Base-by-base conservation (phyloP, 1,140 invertebrate genomes). In the Berghia stephanieae region DNA sequence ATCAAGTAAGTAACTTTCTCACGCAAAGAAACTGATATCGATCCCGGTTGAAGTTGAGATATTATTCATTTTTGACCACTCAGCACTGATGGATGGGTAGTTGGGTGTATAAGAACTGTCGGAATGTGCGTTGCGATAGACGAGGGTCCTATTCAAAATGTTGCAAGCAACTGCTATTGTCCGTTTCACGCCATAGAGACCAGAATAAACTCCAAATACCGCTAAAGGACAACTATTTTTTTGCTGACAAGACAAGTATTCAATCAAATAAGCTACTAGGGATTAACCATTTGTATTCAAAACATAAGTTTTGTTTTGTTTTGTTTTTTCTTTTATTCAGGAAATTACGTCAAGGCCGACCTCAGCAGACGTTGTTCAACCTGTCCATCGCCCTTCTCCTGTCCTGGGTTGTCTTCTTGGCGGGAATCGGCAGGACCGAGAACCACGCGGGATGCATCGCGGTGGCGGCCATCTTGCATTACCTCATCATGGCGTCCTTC, bases 401-500 rank as follows among this genome's bases (percentile, higher is more conserved):
- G 44, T 81, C 83, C 16, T 81, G 84, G 74, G 81, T 88, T 16
- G 55, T 86, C 13, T 87, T 88, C 55, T 71, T 89, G 77, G 83
- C 78, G 2, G 87, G 87, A 38, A 78, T 87, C 6, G 78, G 83
- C 4, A 80, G 78, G 40, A 86, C 83, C 24, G 71, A 81, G n/a
- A 77, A 55, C 43, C 69, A 80, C 34, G 77, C 21, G 16, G 85
- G 82, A 0, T 90, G 89, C 78, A 78, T 88, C 3, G 78, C 76
- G 8, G 84, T 90, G 24, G 88, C 90, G 3, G 87, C 84, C 2
- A 72, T 90, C 21, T 81, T 90, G 18, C 90, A 91, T 76, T 91
- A 90, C 79, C 88, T 91, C 75, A 84, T 91, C 46, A 80, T 90
- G n/a, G 87, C 86, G 0, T 87, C 89, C 8, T 91, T 91, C 76